Evolutionary conservation across 2,797 vertebrate genomes (phyloP).

Genomic region (Danionella dracula): DNA sequence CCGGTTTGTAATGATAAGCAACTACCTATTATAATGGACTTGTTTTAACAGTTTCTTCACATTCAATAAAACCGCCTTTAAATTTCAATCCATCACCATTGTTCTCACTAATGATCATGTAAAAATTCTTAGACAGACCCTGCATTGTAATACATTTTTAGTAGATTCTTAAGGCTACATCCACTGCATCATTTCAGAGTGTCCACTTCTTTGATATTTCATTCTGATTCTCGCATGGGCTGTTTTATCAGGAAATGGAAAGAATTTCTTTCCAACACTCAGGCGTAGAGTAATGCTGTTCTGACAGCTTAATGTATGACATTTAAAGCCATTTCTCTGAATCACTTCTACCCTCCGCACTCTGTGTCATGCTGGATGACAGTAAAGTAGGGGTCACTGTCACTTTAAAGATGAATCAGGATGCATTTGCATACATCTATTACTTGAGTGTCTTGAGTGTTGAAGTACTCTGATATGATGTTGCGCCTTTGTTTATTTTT

Average conservation of each 20-base stretch:
- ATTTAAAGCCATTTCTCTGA: slow-evolving; percentile 28
- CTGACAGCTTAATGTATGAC: slow-evolving; percentile 40
- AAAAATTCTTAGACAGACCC: not conserved
- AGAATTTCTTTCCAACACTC: slow-evolving; percentile 4
- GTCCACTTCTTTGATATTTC: slow-evolving; percentile 12
- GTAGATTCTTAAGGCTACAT: not conserved
- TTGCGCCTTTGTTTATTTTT: not conserved
- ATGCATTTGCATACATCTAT: not conserved
- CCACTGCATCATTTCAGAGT: not conserved
- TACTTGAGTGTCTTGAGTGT: not conserved
- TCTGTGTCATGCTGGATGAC: not conserved
- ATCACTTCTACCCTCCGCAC: not conserved
- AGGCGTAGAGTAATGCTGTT: not conserved
- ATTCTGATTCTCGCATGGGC: not conserved
- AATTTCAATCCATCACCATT: slow-evolving; percentile 23
- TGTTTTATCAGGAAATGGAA: slow-evolving; percentile 13
- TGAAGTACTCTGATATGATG: not conserved
- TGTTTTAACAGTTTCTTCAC: slow-evolving; percentile 19
- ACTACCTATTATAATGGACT: slow-evolving; percentile 25
- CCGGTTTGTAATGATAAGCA: slow-evolving; percentile 29
- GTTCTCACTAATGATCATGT: slow-evolving; percentile 18
- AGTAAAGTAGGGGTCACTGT: slow-evolving; percentile 4
- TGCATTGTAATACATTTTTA: not conserved
- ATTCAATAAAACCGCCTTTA: not conserved
- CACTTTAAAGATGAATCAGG: not conserved